Percentiles rank a stretch among this genome's conserved stretches.
phyloP scores from a whole-genome alignment of 1,140 invertebrate genomes.

The Ceratina calcarata region DNA sequence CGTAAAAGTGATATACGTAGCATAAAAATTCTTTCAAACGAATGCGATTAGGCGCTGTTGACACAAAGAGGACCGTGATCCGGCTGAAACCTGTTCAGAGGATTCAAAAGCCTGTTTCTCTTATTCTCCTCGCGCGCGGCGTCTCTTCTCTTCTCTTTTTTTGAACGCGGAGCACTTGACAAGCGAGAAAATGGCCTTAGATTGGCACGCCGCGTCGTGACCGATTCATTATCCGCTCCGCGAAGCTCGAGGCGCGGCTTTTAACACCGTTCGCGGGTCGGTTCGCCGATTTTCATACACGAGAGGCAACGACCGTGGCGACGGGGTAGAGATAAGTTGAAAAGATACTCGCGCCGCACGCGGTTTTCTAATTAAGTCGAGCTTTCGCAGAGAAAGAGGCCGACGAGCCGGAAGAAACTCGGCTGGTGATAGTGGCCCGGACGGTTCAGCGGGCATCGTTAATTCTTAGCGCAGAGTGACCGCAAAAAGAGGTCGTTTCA shows the following conservation, averaged over 20 bases:
- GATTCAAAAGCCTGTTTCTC: slow-evolving; percentile 29
- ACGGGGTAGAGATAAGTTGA: background rate
- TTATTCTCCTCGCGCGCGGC: slow-evolving; percentile 9
- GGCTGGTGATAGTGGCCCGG: background rate
- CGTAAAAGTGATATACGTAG: too few species aligned
- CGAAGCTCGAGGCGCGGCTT: background rate
- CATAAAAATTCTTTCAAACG: slow-evolving; percentile 26
- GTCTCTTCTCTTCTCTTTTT: background rate
- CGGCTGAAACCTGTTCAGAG: slow-evolving; percentile 35
- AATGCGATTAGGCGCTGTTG: slow-evolving; percentile 56
- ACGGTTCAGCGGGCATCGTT: slow-evolving; percentile 36
- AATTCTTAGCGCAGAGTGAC: slow-evolving; percentile 14
- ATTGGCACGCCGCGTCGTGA: slow-evolving; percentile 11
- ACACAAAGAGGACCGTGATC: slow-evolving; percentile 51
- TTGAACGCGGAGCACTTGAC: background rate
- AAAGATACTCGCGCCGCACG: background rate
- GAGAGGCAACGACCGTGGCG: background rate
- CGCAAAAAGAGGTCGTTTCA: background rate
- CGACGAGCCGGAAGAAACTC: background rate
- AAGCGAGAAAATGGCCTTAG: background rate
- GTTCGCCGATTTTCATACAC: background rate
- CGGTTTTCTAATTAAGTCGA: slow-evolving; percentile 34
- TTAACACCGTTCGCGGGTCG: background rate
- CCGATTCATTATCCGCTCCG: background rate
- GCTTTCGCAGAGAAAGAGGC: background rate